A percentile compares a stretch with the other conserved stretches of the same genome.
Conservation (phyloP, 2,113 vertebrate genomes). For the Hiodon tergisus region DNA sequence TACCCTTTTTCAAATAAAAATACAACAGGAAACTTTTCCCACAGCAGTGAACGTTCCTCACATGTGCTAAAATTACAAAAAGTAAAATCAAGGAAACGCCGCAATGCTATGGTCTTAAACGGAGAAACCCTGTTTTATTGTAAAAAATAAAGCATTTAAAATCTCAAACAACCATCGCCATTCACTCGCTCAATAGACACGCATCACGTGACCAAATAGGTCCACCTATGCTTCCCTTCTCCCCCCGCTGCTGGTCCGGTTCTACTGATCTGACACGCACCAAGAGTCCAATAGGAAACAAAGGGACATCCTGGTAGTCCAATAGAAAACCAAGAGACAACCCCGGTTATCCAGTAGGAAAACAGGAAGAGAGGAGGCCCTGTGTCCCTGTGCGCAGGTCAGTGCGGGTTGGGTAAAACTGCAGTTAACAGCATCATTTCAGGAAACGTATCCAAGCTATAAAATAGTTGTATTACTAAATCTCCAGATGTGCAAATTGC, state of each 20-base stretch:
- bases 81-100: conserved; percentile 41
- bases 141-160: conserved; percentile 74
- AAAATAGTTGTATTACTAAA: conserved; percentile 67
- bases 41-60: not conserved
- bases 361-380: conserved; percentile 44
- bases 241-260: not conserved
- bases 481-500: conserved; percentile 97
- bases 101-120: conserved; percentile 59
- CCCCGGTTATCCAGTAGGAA: no score
- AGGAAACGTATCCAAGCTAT: conserved; percentile 53
- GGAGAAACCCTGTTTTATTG: conserved; percentile 69
- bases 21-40: not conserved
- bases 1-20: not conserved
- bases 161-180: conserved; percentile 32
- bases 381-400: not conserved
- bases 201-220: conserved; percentile 43
- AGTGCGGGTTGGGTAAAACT: conserved; percentile 61
- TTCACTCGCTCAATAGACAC: not conserved
- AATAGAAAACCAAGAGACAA: no score
- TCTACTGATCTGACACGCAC: not conserved
- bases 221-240: not conserved
- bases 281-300: not conserved
- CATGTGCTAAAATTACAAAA: conserved; percentile 25
- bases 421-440: conserved; percentile 87
- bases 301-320: not conserved